A percentile compares a stretch with the other conserved stretches of the same genome.
phyloP scores from a whole-genome alignment of 2,797 vertebrate species.

The Ctenopoma kingsleyae region DNA sequence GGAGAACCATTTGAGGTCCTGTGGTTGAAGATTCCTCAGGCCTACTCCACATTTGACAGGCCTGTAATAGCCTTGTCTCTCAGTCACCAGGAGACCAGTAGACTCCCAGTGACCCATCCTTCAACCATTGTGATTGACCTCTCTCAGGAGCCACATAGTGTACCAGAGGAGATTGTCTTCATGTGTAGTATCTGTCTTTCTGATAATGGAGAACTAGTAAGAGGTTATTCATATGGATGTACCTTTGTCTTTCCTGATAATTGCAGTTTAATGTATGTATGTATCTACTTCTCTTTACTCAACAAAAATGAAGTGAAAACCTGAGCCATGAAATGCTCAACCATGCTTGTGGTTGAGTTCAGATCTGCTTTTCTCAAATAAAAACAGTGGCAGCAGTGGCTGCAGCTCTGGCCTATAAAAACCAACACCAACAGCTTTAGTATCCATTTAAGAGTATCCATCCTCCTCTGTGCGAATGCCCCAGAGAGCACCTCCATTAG shows the following conservation, averaged over 20 bases:
- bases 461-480: constrained; percentile 62
- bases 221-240: constrained; percentile 18
- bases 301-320: constrained; percentile 18
- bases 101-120: constrained; percentile 54
- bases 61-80: constrained; percentile 78
- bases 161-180: constrained; percentile 51
- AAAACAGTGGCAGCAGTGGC: constrained; percentile 23
- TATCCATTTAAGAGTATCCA: constrained; percentile 55
- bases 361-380: constrained; percentile 39
- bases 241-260: constrained; percentile 43
- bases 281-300: too few relatives aligned
- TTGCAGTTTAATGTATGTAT: constrained; percentile 41
- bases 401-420: constrained; percentile 54
- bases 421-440: constrained; percentile 50
- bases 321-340: constrained; percentile 40
- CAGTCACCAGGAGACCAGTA: constrained; percentile 58
- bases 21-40: constrained; percentile 66
- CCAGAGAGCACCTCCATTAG: constrained; percentile 73
- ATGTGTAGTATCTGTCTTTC: constrained; percentile 53
- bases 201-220: constrained; percentile 36
- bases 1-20: constrained; percentile 64
- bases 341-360: constrained; percentile 22
- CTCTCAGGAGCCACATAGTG: constrained; percentile 59
- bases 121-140: constrained; percentile 39
- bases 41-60: constrained; percentile 67